Percentiles rank a stretch among this genome's conserved stretches.
phyloP scores from a whole-genome alignment of 2,888 invertebrate species.

The Baccha elongata region DNA sequence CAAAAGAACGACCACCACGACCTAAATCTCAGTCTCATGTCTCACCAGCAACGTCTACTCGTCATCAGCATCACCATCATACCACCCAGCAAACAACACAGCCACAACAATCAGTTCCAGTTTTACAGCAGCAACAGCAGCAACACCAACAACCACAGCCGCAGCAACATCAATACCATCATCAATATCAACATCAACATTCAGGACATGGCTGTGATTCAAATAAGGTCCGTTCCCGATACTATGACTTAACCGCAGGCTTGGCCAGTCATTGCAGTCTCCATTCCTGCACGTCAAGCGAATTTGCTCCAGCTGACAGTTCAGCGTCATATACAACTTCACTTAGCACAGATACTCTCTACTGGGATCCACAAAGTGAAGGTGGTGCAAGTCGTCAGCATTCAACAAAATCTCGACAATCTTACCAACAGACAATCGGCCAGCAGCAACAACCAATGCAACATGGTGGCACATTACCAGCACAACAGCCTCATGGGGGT shows the following conservation, averaged over 20 bases:
- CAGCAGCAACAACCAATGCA: constrained; percentile 82
- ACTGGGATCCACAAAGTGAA: constrained; percentile 87
- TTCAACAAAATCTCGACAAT: constrained; percentile 85
- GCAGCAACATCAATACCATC: constrained; percentile 78
- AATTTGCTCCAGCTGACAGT: constrained; percentile 87
- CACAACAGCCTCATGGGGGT: constrained; percentile 80
- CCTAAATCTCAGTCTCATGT: constrained; percentile 79
- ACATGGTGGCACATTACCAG: constrained; percentile 76
- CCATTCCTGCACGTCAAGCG: constrained; percentile 92
- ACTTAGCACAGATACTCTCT: constrained; percentile 92
- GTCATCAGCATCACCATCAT: constrained; percentile 72
- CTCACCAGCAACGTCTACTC: constrained; percentile 76
- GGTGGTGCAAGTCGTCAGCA: constrained; percentile 83
- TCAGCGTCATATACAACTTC: constrained; percentile 93
- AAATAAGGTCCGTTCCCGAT: constrained; percentile 83
- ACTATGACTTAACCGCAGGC: constrained; percentile 87
- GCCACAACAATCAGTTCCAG: constrained; percentile 74
- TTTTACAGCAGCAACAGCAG: constrained; percentile 66
- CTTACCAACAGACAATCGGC: constrained; percentile 81
- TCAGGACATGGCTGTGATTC: constrained; percentile 80
- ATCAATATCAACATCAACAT: constrained; percentile 76
- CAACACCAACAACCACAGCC: constrained; percentile 50
- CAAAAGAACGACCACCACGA: constrained; percentile 78
- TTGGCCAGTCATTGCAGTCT: constrained; percentile 91
- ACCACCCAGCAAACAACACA: constrained; percentile 67